phyloP scores from a whole-genome alignment of 2,888 invertebrate genomes.

The Ryuthela nishihirai region DNA sequence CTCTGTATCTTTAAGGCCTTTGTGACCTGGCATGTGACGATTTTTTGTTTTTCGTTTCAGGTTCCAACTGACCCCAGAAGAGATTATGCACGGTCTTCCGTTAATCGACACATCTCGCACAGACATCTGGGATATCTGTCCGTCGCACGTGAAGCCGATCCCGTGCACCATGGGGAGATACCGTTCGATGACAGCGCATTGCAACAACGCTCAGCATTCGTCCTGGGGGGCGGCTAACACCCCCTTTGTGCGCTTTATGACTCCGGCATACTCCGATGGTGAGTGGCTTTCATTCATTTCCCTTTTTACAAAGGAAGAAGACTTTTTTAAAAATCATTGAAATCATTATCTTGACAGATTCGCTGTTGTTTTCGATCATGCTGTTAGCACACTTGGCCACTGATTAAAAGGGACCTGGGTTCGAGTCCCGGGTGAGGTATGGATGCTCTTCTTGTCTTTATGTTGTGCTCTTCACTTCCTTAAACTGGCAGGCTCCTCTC shows the following conservation, averaged over 20 bases:
- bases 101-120: conserved; percentile 46
- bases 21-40: not conserved
- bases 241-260: conserved; percentile 69
- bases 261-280: conserved; percentile 73
- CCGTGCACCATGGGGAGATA: conserved; percentile 52
- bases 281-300: conserved; percentile 44
- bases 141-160: conserved; percentile 43
- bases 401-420: too few species aligned
- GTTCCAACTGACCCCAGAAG: conserved; percentile 44
- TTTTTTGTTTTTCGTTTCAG: conserved; percentile 18
- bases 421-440: too few species aligned
- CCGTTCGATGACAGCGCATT: conserved; percentile 67
- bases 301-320: too few species aligned
- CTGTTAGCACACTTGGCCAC: too few species aligned
- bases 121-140: conserved; percentile 45
- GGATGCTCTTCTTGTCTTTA: too few species aligned
- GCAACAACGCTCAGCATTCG: conserved; percentile 67
- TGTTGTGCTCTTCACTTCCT: too few species aligned
- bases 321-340: too few species aligned
- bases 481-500: too few species aligned
- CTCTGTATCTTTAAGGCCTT: too few species aligned
- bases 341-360: too few species aligned
- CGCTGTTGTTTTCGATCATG: too few species aligned
- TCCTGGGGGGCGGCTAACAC: conserved; percentile 67
- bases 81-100: conserved; percentile 46